Base-by-base conservation (phyloP, 1,140 invertebrate genomes). In the Mesaphorura yosii region DNA sequence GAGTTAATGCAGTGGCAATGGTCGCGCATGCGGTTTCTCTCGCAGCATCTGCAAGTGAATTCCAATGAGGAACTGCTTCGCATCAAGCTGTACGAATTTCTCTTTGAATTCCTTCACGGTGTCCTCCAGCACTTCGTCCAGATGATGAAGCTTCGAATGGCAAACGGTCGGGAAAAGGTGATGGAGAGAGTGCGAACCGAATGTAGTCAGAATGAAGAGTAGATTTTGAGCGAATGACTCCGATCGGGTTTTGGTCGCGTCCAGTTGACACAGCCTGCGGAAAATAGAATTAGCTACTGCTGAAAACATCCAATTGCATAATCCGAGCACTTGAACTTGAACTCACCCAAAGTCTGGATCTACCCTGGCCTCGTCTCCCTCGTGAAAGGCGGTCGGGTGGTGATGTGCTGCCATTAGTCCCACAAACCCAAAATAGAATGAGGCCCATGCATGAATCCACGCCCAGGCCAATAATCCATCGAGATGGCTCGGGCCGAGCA, bases 341-440 rank as follows among this genome's bases (percentile, higher is more conserved):
- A 78, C 73, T 20, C 86, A 53, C 50, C 66, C 66, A 60, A 66
- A 67, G 48, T 67, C 66, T 20, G 57, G 52, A 22, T 64, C 57
- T 15, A 42, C 38, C 22, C 59, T 51, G 14, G 60, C 53, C 28
- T 37, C 67, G 66, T 89, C 86, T 3, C 86, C 85, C 64, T 88
- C 85, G 61, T 88, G 86, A 66, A 85, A 86, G 48, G 84, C 81
- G 29, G 84, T 75, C 0, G 85, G 84, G 70, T 87, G 82, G 69
- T 56, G 48, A 74, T 89, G 86, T 29, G 79, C 83, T 3, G 82
- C 85, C 66, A 79, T 85, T 0, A 84, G 56, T 6, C 81, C 85
- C 37, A 86, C 77, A 1, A 75, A 59, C 12, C 64, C 68, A 65
- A 87, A 86, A 1, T 75, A 55, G 20, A 80, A 75, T 64, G 84